Percentiles rank a stretch among this genome's conserved stretches.
Conservation (phyloP, 2,113 vertebrate genomes). For the Theropithecus gelada region DNA sequence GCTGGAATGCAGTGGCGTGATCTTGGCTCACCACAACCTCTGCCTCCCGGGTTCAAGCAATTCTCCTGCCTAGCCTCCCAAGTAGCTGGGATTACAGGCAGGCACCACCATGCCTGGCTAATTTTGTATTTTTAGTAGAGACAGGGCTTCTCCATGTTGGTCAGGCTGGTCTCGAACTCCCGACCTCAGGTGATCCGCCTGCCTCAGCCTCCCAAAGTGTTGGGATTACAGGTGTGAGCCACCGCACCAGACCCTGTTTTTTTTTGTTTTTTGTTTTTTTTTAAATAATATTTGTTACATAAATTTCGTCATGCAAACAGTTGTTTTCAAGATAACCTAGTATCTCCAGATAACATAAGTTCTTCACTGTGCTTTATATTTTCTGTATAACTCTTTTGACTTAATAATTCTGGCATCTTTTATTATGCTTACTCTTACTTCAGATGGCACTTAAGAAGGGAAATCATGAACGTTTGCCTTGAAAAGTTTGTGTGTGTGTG, state of each 20-base stretch:
- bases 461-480: not conserved
- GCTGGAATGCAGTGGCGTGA: too few species aligned
- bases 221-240: too few species aligned
- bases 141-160: too few species aligned
- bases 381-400: not conserved
- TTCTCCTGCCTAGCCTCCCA: too few species aligned
- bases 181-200: too few species aligned
- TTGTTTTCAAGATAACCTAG: constrained; percentile 3
- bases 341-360: not conserved
- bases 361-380: not conserved
- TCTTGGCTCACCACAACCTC: too few species aligned
- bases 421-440: not conserved
- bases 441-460: not conserved
- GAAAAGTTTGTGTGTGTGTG: not conserved
- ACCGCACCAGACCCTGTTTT: not conserved
- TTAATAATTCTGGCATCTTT: not conserved
- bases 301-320: not conserved
- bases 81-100: too few species aligned
- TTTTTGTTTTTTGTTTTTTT: not conserved
- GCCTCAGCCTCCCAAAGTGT: too few species aligned
- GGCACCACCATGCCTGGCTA: too few species aligned
- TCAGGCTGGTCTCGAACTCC: too few species aligned
- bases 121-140: too few species aligned
- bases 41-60: too few species aligned
- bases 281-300: not conserved